Evolutionary conservation across 2,797 vertebrate genomes (phyloP).

Genomic region (Oreochromis grahami): DNA sequence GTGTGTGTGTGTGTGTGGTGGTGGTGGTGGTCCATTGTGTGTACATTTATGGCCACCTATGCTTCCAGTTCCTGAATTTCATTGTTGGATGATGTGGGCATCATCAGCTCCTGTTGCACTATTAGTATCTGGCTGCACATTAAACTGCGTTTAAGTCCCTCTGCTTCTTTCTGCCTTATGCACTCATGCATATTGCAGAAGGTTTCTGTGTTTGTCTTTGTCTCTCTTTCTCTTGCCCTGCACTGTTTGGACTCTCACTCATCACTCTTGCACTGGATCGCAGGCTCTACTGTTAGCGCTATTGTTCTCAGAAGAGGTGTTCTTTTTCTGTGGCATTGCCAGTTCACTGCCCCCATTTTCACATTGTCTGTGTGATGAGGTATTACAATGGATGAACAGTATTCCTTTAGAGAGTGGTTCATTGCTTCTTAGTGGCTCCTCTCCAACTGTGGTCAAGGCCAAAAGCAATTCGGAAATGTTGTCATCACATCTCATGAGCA

Average conservation of each 20-base stretch:
- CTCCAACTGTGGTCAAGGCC: conserved; percentile 45
- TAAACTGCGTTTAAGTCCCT: conserved; percentile 2
- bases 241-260: conserved; percentile 14
- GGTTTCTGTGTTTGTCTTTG: conserved; percentile 12
- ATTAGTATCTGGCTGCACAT: background rate
- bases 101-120: conserved; percentile 10
- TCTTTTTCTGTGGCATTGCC: conserved; percentile 39
- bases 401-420: conserved; percentile 42
- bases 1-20: too few species aligned
- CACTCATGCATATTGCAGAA: conserved; percentile 21
- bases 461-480: conserved; percentile 41
- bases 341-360: conserved; percentile 48
- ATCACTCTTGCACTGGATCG: conserved; percentile 20
- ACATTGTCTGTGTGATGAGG: conserved; percentile 55
- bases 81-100: background rate
- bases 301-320: conserved; percentile 48
- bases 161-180: background rate
- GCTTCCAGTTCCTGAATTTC: background rate
- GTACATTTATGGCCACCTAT: background rate
- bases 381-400: conserved; percentile 48
- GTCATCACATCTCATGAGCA: conserved; percentile 23
- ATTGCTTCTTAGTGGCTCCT: conserved; percentile 30
- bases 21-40: background rate
- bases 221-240: background rate
- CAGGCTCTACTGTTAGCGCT: conserved; percentile 18